Percentiles rank a stretch among this genome's conserved stretches.
Evolutionary conservation across 2,113 vertebrate species (phyloP).

Genomic region (Otolemur garnettii): DNA sequence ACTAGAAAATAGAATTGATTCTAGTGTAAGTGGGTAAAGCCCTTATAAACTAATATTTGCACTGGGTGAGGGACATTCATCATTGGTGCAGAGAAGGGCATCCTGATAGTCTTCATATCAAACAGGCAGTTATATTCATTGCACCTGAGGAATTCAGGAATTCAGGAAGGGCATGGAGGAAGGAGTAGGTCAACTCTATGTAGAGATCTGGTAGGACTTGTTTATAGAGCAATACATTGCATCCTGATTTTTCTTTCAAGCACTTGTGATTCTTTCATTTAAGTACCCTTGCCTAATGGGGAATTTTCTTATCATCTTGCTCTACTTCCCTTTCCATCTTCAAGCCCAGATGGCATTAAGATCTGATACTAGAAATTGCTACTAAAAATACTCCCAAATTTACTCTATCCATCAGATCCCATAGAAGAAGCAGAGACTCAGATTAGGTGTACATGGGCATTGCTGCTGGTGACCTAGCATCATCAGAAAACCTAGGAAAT

Average conservation of each 20-base stretch:
- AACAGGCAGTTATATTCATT: background rate
- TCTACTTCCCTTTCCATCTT: background rate
- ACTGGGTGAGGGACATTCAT: background rate
- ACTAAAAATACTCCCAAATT: background rate
- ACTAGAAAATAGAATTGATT: background rate
- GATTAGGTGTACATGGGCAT: background rate
- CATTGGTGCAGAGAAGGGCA: background rate
- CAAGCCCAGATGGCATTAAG: background rate
- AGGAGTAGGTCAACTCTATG: background rate
- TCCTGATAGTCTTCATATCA: background rate
- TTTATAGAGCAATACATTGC: background rate
- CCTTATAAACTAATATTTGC: slow-evolving; percentile 1
- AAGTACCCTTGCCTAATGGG: slow-evolving; percentile 17
- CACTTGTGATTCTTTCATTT: slow-evolving; percentile 7
- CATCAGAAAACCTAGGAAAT: background rate
- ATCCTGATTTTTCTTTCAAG: background rate
- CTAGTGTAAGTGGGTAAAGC: background rate
- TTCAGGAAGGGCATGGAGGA: background rate
- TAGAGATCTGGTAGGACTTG: background rate
- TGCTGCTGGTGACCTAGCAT: slow-evolving; percentile 17
- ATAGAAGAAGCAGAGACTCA: background rate
- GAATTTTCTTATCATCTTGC: background rate
- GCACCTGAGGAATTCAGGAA: background rate
- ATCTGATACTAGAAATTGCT: background rate
- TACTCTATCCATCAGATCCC: background rate